Percentiles rank a stretch among this genome's conserved stretches.
Evolutionary conservation across 2,113 vertebrate species (phyloP).

Genomic region (Garra rufa): DNA sequence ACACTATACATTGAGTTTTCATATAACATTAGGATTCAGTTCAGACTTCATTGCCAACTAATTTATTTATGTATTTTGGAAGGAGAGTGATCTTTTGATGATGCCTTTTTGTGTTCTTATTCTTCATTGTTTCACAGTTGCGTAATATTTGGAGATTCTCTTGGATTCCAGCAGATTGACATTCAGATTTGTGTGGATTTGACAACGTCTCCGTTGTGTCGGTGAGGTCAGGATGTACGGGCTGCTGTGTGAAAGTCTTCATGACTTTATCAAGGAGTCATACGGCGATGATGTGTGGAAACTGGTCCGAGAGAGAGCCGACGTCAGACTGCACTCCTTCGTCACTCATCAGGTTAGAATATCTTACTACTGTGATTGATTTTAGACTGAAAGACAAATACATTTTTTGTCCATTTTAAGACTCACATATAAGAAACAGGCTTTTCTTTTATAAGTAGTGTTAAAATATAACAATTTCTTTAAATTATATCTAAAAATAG

Average conservation of each 20-base stretch:
- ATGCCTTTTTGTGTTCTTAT: neutral
- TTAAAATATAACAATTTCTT: neutral
- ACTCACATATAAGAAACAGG: neutral
- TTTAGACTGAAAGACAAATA: neutral
- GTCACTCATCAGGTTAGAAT: slow-evolving; percentile 74
- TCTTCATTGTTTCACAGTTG: neutral
- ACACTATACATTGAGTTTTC: neutral
- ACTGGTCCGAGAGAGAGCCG: slow-evolving; percentile 76
- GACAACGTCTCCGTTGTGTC: neutral
- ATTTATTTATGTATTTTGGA: neutral
- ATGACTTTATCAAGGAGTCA: slow-evolving; percentile 80
- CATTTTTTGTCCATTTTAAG: neutral
- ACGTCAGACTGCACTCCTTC: slow-evolving; percentile 77
- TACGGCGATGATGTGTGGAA: slow-evolving; percentile 80
- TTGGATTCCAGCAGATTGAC: neutral
- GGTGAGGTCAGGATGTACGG: slow-evolving; percentile 71
- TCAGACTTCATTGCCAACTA: neutral
- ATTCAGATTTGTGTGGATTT: neutral
- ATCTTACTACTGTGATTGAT: neutral
- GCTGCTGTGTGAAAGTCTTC: slow-evolving; percentile 79
- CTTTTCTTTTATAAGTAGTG: neutral
- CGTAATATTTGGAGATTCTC: neutral
- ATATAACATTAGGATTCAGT: slow-evolving; percentile 32
- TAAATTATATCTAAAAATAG: neutral
- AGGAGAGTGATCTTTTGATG: neutral